Evolutionary conservation across 1,140 invertebrate genomes (phyloP).

Genomic region (Drosophila sucinea): DNA sequence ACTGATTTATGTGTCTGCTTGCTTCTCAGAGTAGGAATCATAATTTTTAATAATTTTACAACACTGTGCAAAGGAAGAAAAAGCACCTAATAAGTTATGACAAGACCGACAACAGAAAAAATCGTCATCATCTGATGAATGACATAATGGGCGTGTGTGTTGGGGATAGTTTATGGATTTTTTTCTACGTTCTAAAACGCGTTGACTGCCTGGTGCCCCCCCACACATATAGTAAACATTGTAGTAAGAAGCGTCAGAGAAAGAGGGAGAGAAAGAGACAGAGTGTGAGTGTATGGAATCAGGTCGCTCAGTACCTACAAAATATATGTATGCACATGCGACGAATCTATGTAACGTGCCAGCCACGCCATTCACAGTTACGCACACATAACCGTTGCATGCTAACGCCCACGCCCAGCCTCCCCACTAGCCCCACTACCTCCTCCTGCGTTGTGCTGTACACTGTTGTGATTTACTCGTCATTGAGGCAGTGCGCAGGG

Average conservation of each 20-base stretch:
- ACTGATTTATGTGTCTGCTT: slow-evolving; percentile 58
- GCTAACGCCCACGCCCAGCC: slow-evolving; percentile 12
- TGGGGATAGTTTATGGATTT: slow-evolving; percentile 78
- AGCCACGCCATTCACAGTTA: slow-evolving; percentile 52
- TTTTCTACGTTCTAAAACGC: slow-evolving; percentile 35
- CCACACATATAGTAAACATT: slow-evolving; percentile 75
- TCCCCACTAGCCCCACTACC: slow-evolving; percentile 28
- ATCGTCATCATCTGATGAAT: slow-evolving; percentile 60
- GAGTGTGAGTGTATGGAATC: slow-evolving; percentile 14
- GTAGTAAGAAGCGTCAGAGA: slow-evolving; percentile 65
- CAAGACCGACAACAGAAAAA: slow-evolving; percentile 6
- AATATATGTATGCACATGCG: neutral
- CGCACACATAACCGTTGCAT: slow-evolving; percentile 36
- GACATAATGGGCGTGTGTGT: slow-evolving; percentile 67
- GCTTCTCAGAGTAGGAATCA: neutral
- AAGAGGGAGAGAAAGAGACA: slow-evolving; percentile 11
- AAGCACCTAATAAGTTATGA: slow-evolving; percentile 54
- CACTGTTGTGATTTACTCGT: slow-evolving; percentile 59
- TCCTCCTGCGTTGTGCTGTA: neutral
- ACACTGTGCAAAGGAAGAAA: slow-evolving; percentile 67
- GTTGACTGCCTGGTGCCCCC: slow-evolving; percentile 7
- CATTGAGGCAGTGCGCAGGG: slow-evolving; percentile 43
- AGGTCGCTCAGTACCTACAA: slow-evolving; percentile 10
- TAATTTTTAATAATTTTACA: slow-evolving; percentile 13
- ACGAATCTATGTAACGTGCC: neutral